phyloP scores from a whole-genome alignment of 2,113 vertebrate genomes.

The Lagopus muta region DNA sequence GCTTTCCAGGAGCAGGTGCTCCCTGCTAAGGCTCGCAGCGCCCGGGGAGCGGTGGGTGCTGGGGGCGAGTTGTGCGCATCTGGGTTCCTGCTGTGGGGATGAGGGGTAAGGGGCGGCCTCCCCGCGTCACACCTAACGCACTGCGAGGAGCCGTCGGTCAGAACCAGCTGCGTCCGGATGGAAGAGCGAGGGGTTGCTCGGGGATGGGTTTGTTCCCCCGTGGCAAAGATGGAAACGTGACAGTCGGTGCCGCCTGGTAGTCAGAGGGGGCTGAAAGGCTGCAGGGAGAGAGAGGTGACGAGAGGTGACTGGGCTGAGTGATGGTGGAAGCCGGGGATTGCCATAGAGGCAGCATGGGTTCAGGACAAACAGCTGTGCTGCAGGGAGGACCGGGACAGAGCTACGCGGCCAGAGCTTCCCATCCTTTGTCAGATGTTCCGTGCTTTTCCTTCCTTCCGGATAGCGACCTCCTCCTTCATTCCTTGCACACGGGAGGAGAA shows the following conservation, averaged over 20 bases:
- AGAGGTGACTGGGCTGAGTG: neutral
- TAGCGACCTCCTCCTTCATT: neutral
- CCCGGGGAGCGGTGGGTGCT: neutral
- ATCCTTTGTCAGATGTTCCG: neutral
- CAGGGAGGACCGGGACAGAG: neutral
- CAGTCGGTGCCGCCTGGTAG: no score
- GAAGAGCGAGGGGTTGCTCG: neutral
- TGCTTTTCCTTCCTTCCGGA: neutral
- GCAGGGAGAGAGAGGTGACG: neutral
- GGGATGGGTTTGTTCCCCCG: neutral
- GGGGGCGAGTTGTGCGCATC: neutral
- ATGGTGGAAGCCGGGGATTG: neutral
- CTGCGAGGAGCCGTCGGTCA: neutral
- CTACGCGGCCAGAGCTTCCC: neutral
- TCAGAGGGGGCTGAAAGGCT: neutral
- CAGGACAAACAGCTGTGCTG: neutral
- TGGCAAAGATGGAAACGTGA: neutral
- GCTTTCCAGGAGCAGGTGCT: fast-evolving
- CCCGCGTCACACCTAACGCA: neutral
- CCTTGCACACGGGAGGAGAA: neutral
- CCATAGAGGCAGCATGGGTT: neutral
- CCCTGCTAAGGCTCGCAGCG: neutral
- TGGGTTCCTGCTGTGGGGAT: neutral
- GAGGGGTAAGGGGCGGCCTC: fast-evolving
- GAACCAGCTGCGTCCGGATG: neutral